Evolutionary conservation across 2,113 vertebrate genomes (phyloP).

Genomic region (Cyanistes caeruleus): DNA sequence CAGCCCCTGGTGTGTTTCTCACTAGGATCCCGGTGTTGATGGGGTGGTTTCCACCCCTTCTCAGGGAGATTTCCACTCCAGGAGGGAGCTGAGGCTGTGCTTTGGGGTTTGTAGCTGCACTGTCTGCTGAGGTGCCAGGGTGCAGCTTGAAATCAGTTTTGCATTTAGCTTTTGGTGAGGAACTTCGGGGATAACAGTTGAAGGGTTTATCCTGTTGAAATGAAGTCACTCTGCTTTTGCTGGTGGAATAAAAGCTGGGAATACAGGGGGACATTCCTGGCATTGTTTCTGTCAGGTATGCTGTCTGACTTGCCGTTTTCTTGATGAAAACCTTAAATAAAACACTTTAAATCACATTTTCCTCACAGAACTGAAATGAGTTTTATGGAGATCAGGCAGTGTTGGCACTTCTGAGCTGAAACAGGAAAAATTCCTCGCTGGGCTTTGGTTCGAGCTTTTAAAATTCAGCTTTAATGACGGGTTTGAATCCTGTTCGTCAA

Average conservation of each 20-base stretch:
- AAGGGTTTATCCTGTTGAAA: fast-evolving
- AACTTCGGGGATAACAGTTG: neutral
- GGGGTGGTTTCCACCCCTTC: neutral
- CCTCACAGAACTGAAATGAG: fast-evolving
- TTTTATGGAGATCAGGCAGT: fast-evolving
- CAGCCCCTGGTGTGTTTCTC: neutral
- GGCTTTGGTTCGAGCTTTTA: fast-evolving
- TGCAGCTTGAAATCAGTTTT: neutral
- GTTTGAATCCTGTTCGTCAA: fast-evolving
- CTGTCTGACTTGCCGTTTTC: neutral
- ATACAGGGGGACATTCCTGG: neutral
- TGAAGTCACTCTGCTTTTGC: neutral
- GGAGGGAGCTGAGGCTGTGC: fast-evolving
- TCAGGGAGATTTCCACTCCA: neutral
- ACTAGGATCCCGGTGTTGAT: fast-evolving
- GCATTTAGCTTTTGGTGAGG: neutral
- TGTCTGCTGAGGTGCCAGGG: neutral
- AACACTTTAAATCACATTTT: neutral
- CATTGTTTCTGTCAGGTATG: fast-evolving
- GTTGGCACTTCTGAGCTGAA: fast-evolving
- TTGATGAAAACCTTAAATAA: neutral
- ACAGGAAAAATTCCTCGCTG: fast-evolving
- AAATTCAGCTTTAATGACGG: fast-evolving
- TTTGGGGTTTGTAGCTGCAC: neutral
- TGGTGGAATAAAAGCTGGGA: neutral